These are phyloP conservation scores for Pristionchus japonicus DNA, from an alignment of 2,888 invertebrate species.

Conservation along the genomic window DNA sequence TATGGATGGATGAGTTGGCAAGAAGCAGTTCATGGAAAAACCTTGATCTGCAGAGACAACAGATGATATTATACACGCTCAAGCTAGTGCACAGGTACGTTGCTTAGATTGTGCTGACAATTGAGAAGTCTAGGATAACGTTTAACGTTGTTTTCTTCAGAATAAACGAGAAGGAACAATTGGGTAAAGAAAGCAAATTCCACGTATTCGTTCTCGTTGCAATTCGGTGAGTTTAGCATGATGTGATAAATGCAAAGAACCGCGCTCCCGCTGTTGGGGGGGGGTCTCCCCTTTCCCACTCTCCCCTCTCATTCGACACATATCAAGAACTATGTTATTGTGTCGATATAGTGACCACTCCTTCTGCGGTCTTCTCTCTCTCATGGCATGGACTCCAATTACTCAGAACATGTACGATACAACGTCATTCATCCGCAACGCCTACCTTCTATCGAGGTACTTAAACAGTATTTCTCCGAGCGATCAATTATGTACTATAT, in stretches of 20 bases:
- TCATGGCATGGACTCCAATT: conserved; percentile 90
- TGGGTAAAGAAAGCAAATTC: conserved; percentile 98
- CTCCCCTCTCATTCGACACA: too few relatives aligned
- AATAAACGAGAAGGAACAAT: conserved; percentile 87
- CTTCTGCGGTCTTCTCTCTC: conserved; percentile 90
- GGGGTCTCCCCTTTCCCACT: too few relatives aligned
- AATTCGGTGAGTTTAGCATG: conserved; percentile 82
- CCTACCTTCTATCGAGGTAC: conserved; percentile 63
- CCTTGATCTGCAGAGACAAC: conserved; percentile 26
- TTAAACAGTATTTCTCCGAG: too few relatives aligned
- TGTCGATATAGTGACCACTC: conserved; percentile 77
- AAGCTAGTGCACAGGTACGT: background rate
- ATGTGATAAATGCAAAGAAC: conserved; percentile 60
- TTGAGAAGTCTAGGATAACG: too few relatives aligned
- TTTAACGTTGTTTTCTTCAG: too few relatives aligned
- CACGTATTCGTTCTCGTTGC: conserved; percentile 95
- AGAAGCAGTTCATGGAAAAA: conserved; percentile 19
- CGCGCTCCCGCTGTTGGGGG: too few relatives aligned
- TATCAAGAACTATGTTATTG: too few relatives aligned
- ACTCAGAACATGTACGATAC: conserved; percentile 96
- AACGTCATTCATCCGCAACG: conserved; percentile 87
- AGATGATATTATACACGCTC: conserved; percentile 41
- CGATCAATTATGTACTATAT: too few relatives aligned
- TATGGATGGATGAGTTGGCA: conserved; percentile 40
- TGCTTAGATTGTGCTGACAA: background rate